phyloP scores from a whole-genome alignment of 2,888 invertebrate species.

The Idaea straminata region DNA sequence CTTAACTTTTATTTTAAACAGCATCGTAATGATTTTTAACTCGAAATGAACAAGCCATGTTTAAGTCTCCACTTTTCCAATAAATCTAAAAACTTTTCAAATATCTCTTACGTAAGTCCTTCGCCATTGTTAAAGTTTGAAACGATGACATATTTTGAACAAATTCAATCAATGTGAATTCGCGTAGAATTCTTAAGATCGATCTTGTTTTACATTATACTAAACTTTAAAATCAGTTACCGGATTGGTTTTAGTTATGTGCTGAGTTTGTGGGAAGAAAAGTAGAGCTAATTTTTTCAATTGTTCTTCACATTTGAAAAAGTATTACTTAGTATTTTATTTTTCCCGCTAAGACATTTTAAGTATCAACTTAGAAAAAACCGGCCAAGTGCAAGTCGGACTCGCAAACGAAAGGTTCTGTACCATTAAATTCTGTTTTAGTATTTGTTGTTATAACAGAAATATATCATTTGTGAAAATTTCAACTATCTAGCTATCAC shows the following conservation, averaged over 20 bases:
- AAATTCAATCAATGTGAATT: neutral
- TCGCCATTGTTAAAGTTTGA: neutral
- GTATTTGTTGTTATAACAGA: too few relatives aligned
- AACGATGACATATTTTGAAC: constrained; percentile 1
- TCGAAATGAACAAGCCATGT: neutral
- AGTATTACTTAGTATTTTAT: too few relatives aligned
- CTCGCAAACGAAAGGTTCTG: too few relatives aligned
- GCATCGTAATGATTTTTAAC: neutral
- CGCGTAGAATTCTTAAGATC: neutral
- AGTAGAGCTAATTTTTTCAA: too few relatives aligned
- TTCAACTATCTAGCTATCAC: too few relatives aligned
- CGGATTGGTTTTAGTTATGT: neutral
- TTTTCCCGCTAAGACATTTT: too few relatives aligned
- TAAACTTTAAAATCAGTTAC: neutral
- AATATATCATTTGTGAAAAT: too few relatives aligned
- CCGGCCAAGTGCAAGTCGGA: too few relatives aligned
- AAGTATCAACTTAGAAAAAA: too few relatives aligned
- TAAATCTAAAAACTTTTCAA: neutral
- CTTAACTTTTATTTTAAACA: neutral
- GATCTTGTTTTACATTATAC: neutral
- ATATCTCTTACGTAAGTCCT: constrained; percentile 1
- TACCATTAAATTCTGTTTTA: too few relatives aligned
- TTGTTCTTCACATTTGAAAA: too few relatives aligned
- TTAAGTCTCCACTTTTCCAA: neutral
- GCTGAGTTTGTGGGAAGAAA: neutral